phyloP scores from a whole-genome alignment of 2,797 vertebrate species.

The Rhinatrema bivittatum region DNA sequence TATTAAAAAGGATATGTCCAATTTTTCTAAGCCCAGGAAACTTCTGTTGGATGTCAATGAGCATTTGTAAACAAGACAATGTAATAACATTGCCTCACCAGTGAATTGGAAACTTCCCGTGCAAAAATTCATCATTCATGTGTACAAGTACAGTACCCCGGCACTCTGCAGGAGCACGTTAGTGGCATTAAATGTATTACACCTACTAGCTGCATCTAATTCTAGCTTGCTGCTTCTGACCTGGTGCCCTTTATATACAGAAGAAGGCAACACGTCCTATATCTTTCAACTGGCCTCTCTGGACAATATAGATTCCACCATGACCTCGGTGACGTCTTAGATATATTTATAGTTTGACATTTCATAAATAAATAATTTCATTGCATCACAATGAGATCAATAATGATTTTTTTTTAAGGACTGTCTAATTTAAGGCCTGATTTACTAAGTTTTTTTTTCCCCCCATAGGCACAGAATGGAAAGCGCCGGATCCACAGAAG shows the following conservation, averaged over 20 bases:
- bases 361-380: too few species aligned
- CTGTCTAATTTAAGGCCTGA: too few species aligned
- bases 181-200: constrained; percentile 16
- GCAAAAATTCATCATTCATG: constrained; percentile 17
- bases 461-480: too few species aligned
- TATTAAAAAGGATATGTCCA: constrained; percentile 9
- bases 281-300: background rate
- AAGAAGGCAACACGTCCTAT: background rate
- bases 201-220: constrained; percentile 12
- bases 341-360: background rate
- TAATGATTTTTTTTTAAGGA: too few species aligned
- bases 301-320: background rate
- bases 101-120: constrained; percentile 16
- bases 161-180: constrained; percentile 7
- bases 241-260: background rate
- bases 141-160: constrained; percentile 1
- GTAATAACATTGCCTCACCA: constrained; percentile 19
- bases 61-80: constrained; percentile 19
- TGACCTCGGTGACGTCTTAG: background rate
- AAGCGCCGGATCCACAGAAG: too few species aligned
- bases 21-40: constrained; percentile 14
- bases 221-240: constrained; percentile 7
- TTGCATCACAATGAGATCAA: too few species aligned
- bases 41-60: constrained; percentile 9
- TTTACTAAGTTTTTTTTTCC: too few species aligned